Base-by-base conservation (phyloP, 2,888 invertebrate species). In the Sarcophaga rosellei region DNA sequence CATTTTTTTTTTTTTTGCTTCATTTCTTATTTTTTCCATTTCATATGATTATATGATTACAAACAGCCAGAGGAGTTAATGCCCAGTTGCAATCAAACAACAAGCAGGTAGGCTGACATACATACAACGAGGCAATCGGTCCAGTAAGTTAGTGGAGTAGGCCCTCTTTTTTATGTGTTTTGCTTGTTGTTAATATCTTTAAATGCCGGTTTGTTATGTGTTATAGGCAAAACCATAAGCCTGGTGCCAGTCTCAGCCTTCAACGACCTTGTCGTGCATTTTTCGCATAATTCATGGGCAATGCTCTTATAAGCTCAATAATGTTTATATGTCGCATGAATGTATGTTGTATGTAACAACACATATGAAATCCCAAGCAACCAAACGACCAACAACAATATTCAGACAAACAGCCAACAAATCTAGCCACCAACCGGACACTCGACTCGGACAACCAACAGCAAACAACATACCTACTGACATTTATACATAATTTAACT, bases 181-280 rank as follows among this genome's bases (percentile, higher is more conserved):
- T 53, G 53, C 53, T 53, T 53, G 53, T 53, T 53, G 53, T 53
- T 53, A 73, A 79, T 79, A 81, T 72, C 73, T 70, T 81, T 81
- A 81, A 81, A 81, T 81, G 85, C 85, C 85, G 81, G 85, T 85
- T 85, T 85, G 77, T 85, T 85, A 85, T 85, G 74, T 85, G 74
- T 74, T 84, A 75, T 79, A 78, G 17, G 68, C 65, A 59, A 53
- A 74, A 69, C 63, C 68, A 44, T 79, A 45, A 84, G 79, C 84
- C 6, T 87, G 87, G 89, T 89, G 85, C 88, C 88, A 87, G 88
- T 79, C 87, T 76, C 88, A 81, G 86, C 87, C 88, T 87, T 88
- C 86, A 86, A 90, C 91, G 91, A 90, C 91, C 91, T 91, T 91
- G 90, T 88, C 87, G 85, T 89, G 90, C 90, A 91, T 91, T 91